Evolutionary conservation across 2,888 invertebrate species (phyloP).

Genomic region (Rugalucina vietnamica): DNA sequence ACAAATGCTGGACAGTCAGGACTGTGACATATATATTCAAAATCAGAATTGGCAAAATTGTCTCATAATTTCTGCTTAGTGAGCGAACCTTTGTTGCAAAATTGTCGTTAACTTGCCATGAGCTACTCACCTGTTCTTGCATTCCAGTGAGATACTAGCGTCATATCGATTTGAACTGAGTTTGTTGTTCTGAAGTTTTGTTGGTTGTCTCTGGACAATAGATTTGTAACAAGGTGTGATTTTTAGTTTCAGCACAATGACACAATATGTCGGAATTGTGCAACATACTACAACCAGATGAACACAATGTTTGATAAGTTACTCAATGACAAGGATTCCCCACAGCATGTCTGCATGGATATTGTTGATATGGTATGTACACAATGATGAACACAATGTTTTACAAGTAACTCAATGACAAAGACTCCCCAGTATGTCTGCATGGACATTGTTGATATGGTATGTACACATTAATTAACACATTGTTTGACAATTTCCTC

Average conservation of each 20-base stretch:
- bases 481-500: conserved; percentile 40
- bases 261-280: conserved; percentile 47
- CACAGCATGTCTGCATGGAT: conserved; percentile 63
- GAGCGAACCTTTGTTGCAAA: too few relatives aligned
- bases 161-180: too few relatives aligned
- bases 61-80: too few relatives aligned
- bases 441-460: conserved; percentile 69
- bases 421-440: conserved; percentile 49
- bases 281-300: conserved; percentile 48
- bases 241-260: conserved; percentile 24
- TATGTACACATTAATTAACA: conserved; percentile 55
- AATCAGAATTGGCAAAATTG: too few relatives aligned
- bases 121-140: too few relatives aligned
- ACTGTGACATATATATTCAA: too few relatives aligned
- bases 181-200: too few relatives aligned
- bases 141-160: too few relatives aligned
- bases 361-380: conserved; percentile 66
- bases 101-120: too few relatives aligned
- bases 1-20: too few relatives aligned
- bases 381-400: conserved; percentile 60
- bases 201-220: too few relatives aligned
- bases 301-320: conserved; percentile 52
- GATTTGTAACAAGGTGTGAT: too few relatives aligned
- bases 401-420: conserved; percentile 35
- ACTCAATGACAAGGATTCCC: conserved; percentile 22